These are phyloP conservation scores for Pseudochaenichthys georgianus DNA, from an alignment of 2,797 vertebrate species.

Conservation along the genomic window DNA sequence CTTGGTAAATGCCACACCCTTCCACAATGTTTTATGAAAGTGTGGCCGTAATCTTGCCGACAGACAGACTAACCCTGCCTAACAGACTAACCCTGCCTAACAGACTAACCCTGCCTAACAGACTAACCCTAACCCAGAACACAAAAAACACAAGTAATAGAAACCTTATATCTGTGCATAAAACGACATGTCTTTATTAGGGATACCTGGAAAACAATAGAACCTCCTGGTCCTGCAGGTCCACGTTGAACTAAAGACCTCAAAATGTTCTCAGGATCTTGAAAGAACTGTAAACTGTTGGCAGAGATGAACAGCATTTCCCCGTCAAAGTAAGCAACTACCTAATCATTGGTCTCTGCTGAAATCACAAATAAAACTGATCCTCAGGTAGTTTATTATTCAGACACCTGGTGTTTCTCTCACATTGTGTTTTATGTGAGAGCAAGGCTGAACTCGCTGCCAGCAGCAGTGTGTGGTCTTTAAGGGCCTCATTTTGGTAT, in stretches of 20 bases:
- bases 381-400: not conserved
- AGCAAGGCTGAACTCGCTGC: slow-evolving; percentile 20
- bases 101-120: no score
- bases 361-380: not conserved
- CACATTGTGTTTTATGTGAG: slow-evolving; percentile 14
- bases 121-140: no score
- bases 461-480: slow-evolving; percentile 38
- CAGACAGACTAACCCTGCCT: no score
- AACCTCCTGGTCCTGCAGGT: not conserved
- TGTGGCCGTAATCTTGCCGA: no score
- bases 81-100: no score
- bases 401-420: slow-evolving; percentile 16
- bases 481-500: slow-evolving; percentile 57
- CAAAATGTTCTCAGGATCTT: not conserved
- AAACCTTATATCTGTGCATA: no score
- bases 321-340: no score
- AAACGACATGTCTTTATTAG: not conserved
- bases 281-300: not conserved
- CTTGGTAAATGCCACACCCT: no score
- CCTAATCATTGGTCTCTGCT: not conserved
- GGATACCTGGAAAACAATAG: not conserved
- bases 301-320: not conserved
- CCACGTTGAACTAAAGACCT: not conserved
- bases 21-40: no score
- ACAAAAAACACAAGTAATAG: no score